Evolutionary conservation across 1,140 invertebrate genomes (phyloP), one percentile per base, ranked within the genome.

Genomic region (Dreissena rostriformis): DNA sequence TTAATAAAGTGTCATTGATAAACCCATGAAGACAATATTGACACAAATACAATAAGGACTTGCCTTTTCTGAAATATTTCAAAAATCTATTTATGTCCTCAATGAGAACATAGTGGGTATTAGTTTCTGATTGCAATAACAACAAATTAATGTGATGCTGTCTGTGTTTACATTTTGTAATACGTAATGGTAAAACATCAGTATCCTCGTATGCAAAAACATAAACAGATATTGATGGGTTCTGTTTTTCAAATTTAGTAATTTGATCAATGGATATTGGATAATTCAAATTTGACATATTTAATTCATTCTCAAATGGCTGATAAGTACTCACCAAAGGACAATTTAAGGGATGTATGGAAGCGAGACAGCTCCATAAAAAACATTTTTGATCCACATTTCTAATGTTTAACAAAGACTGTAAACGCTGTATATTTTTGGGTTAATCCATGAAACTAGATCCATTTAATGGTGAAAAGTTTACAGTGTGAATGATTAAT

Each of bases 331-430:
- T 63, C 39, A 75, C 63, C 22, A 71, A 53, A 65, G 57, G 63
- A 57, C 53, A 24, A 66, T 83, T 72, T 22, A 53, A 14, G 17
- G 85, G 75, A 68, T 86, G 84, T 55, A 86, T 29, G 22, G 66
- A 75, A 63, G 79, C 84, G 29, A 86, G 51, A 63, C 75, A 55
- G 73, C 68, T 70, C 85, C 85, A 86, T 28, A 86, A n/a, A 67
- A 83, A 86, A 74, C 68, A 82, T 26, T 86, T 86, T 52, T 71
- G 14, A 51, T 86, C 84, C 57, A 65, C n/a, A 39, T 74, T 75
- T 61, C 72, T 66, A 24, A 74, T 81, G 63, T 76, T 61, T 26
- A 85, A 81, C 51, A 51, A 61, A 15, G 70, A n/a, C n/a, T 61
- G 51, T 0, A 12, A 29, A 49, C 17, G 39, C 19, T 28, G 55